These are phyloP conservation scores for Oceanodroma leucorhoa DNA, from an alignment of 2,797 vertebrate species.

Conservation along the genomic window DNA sequence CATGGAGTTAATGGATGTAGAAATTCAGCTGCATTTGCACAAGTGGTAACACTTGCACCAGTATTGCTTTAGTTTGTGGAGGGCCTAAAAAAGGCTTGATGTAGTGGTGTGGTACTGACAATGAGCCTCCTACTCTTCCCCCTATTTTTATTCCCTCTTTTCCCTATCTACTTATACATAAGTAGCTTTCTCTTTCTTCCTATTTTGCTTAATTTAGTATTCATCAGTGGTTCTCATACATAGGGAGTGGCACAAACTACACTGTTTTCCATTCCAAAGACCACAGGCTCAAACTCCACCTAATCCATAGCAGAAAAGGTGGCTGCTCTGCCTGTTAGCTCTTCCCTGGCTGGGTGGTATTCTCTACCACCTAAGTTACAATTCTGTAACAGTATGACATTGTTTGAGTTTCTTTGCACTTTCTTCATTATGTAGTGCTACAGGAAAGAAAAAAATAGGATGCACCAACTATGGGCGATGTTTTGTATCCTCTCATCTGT, in stretches of 20 bases:
- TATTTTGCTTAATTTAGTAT: background rate
- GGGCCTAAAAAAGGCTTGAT: background rate
- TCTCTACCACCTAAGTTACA: background rate
- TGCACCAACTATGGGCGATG: fast-evolving
- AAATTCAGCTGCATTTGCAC: background rate
- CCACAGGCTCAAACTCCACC: background rate
- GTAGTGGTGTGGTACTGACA: background rate
- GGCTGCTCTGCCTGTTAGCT: background rate
- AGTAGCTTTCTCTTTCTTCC: background rate
- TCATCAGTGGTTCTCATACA: background rate
- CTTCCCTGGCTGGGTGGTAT: background rate
- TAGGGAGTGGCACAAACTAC: background rate
- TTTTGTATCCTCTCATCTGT: background rate
- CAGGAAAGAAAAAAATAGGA: background rate
- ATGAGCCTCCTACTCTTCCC: background rate
- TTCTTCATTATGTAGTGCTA: background rate
- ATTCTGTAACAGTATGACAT: background rate
- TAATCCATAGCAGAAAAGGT: background rate
- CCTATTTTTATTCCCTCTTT: background rate
- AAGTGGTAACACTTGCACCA: background rate
- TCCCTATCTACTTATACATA: background rate
- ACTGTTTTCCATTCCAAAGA: background rate
- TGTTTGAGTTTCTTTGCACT: background rate
- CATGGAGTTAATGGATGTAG: background rate
- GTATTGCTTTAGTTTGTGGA: background rate